Percentiles rank a stretch among this genome's conserved stretches.
Conservation (phyloP, 2,113 vertebrate species). For the Nettapus auritus region DNA sequence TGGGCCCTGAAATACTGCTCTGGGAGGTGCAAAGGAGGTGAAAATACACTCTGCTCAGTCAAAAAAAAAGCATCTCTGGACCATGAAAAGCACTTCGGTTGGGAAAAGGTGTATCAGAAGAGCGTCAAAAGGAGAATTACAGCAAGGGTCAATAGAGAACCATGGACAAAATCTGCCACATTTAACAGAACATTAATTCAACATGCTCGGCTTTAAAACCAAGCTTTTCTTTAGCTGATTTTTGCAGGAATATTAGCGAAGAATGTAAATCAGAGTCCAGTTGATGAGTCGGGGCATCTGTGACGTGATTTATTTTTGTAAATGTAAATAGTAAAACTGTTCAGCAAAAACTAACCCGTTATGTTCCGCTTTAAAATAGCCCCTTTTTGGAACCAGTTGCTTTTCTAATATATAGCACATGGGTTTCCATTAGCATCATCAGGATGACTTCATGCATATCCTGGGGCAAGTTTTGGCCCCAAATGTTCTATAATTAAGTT, state of each 20-base stretch:
- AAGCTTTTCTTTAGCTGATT: constrained; percentile 7
- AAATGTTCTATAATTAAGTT: constrained; percentile 18
- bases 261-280: not conserved
- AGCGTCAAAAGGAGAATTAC: not conserved
- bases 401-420: not conserved
- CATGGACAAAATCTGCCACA: constrained; percentile 17
- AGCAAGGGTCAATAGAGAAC: constrained; percentile 8
- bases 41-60: not conserved
- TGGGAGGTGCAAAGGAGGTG: constrained; percentile 37
- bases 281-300: not conserved
- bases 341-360: not conserved
- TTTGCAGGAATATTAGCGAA: not conserved
- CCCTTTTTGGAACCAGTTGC: not conserved
- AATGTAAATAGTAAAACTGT: not conserved
- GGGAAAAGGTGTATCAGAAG: constrained; percentile 6
- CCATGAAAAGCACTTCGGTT: constrained; percentile 8
- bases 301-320: not conserved
- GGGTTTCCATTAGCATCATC: not conserved
- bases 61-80: constrained; percentile 7
- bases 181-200: constrained; percentile 64
- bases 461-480: constrained; percentile 26
- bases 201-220: constrained; percentile 21
- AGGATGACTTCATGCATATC: not conserved
- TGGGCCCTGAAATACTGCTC: constrained; percentile 12
- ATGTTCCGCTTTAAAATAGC: not conserved